Evolutionary conservation across 2,797 vertebrate genomes (phyloP).

Genomic region (Cygnus olor): DNA sequence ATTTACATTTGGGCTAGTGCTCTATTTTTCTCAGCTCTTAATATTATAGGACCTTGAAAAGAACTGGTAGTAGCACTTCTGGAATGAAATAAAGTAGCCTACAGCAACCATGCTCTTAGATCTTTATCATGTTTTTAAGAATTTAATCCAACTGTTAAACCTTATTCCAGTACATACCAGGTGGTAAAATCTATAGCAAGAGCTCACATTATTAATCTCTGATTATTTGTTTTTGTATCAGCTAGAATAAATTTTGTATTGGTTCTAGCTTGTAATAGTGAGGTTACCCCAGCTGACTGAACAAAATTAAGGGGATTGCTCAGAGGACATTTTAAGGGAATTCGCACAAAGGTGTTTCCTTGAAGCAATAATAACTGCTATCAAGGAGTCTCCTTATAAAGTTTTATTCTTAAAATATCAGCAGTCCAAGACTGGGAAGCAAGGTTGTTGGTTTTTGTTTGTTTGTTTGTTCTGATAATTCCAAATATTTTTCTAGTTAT

Average conservation of each 20-base stretch:
- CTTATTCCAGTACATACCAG: not conserved
- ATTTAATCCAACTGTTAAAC: not conserved
- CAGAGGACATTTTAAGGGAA: not conserved
- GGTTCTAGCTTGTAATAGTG: not conserved
- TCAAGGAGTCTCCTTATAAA: not conserved
- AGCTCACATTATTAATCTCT: not conserved
- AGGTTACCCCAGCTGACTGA: not conserved
- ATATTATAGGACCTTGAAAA: not conserved
- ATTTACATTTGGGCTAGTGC: conserved; percentile 68
- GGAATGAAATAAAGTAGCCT: conserved; percentile 3
- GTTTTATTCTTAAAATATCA: not conserved
- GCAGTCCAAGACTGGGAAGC: not conserved
- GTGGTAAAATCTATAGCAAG: not conserved
- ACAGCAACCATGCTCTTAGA: not conserved
- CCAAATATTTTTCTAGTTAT: not conserved
- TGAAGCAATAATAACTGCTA: not conserved
- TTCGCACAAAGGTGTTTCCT: not conserved
- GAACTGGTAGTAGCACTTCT: not conserved
- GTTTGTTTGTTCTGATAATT: not conserved
- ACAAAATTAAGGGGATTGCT: not conserved
- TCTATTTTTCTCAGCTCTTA: conserved; percentile 37
- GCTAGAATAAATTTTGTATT: too few relatives aligned
- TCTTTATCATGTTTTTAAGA: not conserved
- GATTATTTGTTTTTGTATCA: not conserved
- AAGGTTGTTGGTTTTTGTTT: not conserved